Base-by-base conservation (phyloP, 2,113 vertebrate genomes). In the Pelusios castaneus region DNA sequence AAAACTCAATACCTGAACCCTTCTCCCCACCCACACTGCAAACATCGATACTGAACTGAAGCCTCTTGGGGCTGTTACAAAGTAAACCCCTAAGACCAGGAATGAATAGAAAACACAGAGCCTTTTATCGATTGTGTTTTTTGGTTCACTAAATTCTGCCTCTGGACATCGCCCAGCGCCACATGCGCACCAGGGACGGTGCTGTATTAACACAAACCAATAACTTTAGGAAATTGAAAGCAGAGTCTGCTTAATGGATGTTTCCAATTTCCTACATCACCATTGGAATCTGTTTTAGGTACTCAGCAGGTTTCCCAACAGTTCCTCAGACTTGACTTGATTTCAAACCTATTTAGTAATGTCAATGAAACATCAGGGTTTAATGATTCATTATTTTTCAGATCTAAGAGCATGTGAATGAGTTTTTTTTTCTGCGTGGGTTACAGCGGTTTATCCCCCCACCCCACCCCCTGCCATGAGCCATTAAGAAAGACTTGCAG, bases 111-210 rank as follows among this genome's bases (percentile, higher is more conserved):
- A 38, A 97, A 95, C 93, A 92, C 45, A 94, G 96, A 94, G 96
- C 94, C 94, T 97, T 93, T 89, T 96, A 97, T 97, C 88, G 97
- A 98, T 90, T 97, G 93, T 85, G 94, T 95, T 97, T 97, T 97
- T 96, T 92, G 92, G 90, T 95, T 96, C 97, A 97, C 94, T 76
- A 13, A 29, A 92, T 96, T 97, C 96, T 54, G 47, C 94, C 85
- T 87, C 91, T 78, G 96, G 91, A 92, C 34, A 0, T 95, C 67
- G 38, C 80, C 67, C 43, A 0, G 10, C 58, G 91, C 93, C 93
- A 82, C 77, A 51, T 67, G 87, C 2, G 34, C 52, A 16, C 11
- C 2, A 3, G 87, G 60, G 89, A 58, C 95, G 95, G 89, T 0
- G 0, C 76, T 76, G 76, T 80, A 82, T 49, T 49, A 10, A 78